phyloP scores from a whole-genome alignment of 2,113 vertebrate species.

The Sitta europaea region DNA sequence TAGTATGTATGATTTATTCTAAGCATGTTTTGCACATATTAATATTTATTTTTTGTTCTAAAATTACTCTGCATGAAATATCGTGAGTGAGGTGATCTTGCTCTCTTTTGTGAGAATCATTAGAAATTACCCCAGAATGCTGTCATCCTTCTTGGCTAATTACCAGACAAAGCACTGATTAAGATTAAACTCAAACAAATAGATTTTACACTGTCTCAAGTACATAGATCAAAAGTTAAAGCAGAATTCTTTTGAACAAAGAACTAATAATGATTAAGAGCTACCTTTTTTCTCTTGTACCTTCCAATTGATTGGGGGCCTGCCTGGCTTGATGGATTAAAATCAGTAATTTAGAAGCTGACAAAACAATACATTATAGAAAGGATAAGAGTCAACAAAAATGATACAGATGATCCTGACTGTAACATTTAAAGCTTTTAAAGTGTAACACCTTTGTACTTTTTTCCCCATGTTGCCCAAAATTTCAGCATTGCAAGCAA shows the following conservation, averaged over 20 bases:
- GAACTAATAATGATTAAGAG: conserved; percentile 27
- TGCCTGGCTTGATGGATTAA: conserved; percentile 48
- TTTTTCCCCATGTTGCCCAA: not conserved
- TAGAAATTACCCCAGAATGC: not conserved
- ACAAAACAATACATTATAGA: not conserved
- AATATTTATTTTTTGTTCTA: not conserved
- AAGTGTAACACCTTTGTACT: not conserved
- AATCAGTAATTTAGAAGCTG: conserved; percentile 35
- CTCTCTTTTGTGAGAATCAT: not conserved
- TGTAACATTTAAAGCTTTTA: not conserved
- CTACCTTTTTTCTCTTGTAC: not conserved
- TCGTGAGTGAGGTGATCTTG: not conserved
- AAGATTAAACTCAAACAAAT: not conserved
- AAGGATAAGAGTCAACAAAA: not conserved
- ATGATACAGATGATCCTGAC: not conserved
- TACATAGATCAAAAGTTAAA: not conserved
- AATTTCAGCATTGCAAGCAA: not conserved
- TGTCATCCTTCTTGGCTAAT: not conserved
- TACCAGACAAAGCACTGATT: not conserved
- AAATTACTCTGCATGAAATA: not conserved
- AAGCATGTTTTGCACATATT: not conserved
- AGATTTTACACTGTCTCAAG: not conserved
- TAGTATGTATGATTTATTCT: not conserved
- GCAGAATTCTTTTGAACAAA: not conserved
- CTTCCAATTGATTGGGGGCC: conserved; percentile 5